These are phyloP conservation scores for Philaenus spumarius DNA, from an alignment of 1,140 invertebrate genomes.

Conservation along the genomic window DNA sequence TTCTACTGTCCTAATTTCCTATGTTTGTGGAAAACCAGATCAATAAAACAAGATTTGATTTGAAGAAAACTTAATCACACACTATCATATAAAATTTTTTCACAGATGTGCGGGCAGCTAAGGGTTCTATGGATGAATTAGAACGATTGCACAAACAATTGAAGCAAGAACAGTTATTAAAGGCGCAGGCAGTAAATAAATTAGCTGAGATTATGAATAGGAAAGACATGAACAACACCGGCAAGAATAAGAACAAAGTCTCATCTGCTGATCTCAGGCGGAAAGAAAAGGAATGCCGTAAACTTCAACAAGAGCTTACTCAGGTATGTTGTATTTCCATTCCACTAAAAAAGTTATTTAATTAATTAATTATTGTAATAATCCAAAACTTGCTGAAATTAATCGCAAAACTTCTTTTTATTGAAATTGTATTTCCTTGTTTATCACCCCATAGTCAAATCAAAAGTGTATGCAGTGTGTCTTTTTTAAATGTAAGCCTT, in stretches of 20 bases:
- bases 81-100: neutral
- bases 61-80: too few relatives aligned
- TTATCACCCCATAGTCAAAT: too few relatives aligned
- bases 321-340: conserved; percentile 53
- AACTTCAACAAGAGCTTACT: conserved; percentile 92
- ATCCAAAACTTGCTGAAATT: too few relatives aligned
- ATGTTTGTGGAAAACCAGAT: too few relatives aligned
- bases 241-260: conserved; percentile 62
- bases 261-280: conserved; percentile 72
- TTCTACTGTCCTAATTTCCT: too few relatives aligned
- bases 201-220: conserved; percentile 94
- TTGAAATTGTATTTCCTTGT: too few relatives aligned
- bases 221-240: conserved; percentile 66
- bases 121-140: conserved; percentile 65
- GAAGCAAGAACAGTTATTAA: conserved; percentile 81
- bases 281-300: conserved; percentile 93
- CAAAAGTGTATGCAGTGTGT: too few relatives aligned
- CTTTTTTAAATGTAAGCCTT: too few relatives aligned
- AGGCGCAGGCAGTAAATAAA: conserved; percentile 93
- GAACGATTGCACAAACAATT: conserved; percentile 79
- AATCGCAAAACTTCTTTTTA: too few relatives aligned
- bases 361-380: too few relatives aligned
- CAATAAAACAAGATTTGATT: too few relatives aligned
- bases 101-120: conserved; percentile 42
- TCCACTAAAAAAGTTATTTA: too few relatives aligned